phyloP scores from a whole-genome alignment of 2,113 vertebrate species.

The Corythoichthys intestinalis region DNA sequence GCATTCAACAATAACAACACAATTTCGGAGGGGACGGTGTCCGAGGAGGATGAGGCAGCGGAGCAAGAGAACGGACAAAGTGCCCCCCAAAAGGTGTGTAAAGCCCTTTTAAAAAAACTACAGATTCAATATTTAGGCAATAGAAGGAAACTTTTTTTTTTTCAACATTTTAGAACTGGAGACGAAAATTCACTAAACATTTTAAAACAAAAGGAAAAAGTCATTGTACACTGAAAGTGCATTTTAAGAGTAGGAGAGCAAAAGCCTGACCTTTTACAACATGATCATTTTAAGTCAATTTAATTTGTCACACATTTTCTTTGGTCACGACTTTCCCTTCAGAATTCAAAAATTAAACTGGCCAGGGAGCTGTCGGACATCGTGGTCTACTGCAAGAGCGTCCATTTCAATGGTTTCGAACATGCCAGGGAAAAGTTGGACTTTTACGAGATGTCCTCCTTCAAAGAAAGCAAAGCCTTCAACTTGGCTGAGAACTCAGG shows the following conservation, averaged over 20 bases:
- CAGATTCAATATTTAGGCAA: too few species aligned
- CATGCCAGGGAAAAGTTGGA: constrained; percentile 67
- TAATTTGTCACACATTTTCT: background rate
- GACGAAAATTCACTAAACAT: too few species aligned
- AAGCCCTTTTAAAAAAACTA: constrained; percentile 1
- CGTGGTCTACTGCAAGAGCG: constrained; percentile 93
- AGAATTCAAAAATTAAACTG: constrained; percentile 85
- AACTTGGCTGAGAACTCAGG: constrained; percentile 82
- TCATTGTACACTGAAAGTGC: too few species aligned
- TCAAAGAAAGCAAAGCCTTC: constrained; percentile 83
- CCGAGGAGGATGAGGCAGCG: constrained; percentile 92
- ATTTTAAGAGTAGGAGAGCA: too few species aligned
- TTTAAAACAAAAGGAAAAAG: too few species aligned
- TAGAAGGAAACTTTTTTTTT: too few species aligned
- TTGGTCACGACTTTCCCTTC: background rate
- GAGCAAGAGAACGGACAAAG: constrained; percentile 74
- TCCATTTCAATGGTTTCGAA: constrained; percentile 86
- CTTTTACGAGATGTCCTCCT: constrained; percentile 90
- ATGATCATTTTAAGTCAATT: background rate
- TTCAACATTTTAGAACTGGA: too few species aligned
- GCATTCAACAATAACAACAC: constrained; percentile 56
- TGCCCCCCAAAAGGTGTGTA: constrained; percentile 62
- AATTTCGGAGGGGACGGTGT: constrained; percentile 80
- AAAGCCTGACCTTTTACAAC: background rate
- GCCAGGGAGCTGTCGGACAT: constrained; percentile 85